Percentiles rank a stretch among this genome's conserved stretches.
phyloP scores from a whole-genome alignment of 2,113 vertebrate genomes.

The Chaetorhynchus papuensis region DNA sequence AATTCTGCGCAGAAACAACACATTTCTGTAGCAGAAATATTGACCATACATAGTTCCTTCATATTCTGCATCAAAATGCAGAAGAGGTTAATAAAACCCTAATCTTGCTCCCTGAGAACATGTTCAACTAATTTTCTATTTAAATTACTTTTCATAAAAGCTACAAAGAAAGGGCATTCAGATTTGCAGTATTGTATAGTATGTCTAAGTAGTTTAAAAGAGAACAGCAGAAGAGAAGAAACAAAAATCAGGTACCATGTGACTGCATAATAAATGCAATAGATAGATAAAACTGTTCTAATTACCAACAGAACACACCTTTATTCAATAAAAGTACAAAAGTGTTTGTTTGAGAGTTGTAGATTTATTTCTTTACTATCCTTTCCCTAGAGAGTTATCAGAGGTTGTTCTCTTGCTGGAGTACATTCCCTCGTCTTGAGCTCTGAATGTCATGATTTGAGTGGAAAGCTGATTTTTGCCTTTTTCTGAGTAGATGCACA shows the following conservation, averaged over 20 bases:
- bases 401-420: background rate
- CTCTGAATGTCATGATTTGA: background rate
- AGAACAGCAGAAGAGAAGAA: background rate
- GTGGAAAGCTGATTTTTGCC: background rate
- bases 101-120: background rate
- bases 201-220: background rate
- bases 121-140: background rate
- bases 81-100: background rate
- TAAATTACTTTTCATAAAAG: background rate
- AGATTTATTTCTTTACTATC: conserved; percentile 22
- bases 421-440: background rate
- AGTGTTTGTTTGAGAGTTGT: background rate
- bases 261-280: background rate
- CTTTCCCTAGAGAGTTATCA: background rate
- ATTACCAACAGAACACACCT: background rate
- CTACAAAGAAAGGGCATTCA: background rate
- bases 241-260: background rate
- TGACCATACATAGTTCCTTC: background rate
- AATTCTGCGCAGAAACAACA: background rate
- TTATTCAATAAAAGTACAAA: background rate
- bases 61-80: background rate
- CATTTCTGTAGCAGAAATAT: background rate
- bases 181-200: background rate
- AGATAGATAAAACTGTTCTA: background rate
- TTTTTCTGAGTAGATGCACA: background rate